Evolutionary conservation across 2,888 invertebrate species (phyloP).

Genomic region (Diaprepes abbreviatus): DNA sequence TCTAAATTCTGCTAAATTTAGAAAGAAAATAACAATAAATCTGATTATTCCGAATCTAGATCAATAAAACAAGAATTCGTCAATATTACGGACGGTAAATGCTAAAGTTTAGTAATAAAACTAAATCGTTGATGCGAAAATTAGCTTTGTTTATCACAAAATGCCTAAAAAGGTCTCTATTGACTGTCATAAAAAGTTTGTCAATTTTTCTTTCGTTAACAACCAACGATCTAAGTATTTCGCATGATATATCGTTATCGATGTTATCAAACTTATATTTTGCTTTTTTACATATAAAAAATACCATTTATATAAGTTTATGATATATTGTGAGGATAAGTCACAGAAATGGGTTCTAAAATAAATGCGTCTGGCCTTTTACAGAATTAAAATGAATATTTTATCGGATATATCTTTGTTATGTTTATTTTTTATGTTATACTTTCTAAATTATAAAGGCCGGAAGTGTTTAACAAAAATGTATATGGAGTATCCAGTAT

Average conservation of each 20-base stretch:
- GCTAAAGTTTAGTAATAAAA: too few species aligned
- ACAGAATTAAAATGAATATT: not conserved
- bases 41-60: too few species aligned
- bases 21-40: too few species aligned
- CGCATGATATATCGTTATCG: slow-evolving; percentile 14
- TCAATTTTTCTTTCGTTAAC: slow-evolving; percentile 17
- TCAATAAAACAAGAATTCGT: too few species aligned
- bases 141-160: not conserved
- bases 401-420: not conserved
- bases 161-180: slow-evolving; percentile 15
- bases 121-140: not conserved
- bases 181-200: slow-evolving; percentile 17
- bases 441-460: too few species aligned
- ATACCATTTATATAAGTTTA: slow-evolving; percentile 8
- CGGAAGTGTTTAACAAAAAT: too few species aligned
- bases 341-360: slow-evolving; percentile 3
- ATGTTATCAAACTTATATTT: slow-evolving; percentile 14
- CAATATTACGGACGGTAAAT: too few species aligned
- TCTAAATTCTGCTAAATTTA: too few species aligned
- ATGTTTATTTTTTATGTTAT: too few species aligned
- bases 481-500: too few species aligned
- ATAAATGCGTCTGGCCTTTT: not conserved
- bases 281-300: slow-evolving; percentile 12
- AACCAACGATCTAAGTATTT: not conserved
- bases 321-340: slow-evolving; percentile 1